phyloP scores from a whole-genome alignment of 2,797 vertebrate genomes.

The Periparus ater region DNA sequence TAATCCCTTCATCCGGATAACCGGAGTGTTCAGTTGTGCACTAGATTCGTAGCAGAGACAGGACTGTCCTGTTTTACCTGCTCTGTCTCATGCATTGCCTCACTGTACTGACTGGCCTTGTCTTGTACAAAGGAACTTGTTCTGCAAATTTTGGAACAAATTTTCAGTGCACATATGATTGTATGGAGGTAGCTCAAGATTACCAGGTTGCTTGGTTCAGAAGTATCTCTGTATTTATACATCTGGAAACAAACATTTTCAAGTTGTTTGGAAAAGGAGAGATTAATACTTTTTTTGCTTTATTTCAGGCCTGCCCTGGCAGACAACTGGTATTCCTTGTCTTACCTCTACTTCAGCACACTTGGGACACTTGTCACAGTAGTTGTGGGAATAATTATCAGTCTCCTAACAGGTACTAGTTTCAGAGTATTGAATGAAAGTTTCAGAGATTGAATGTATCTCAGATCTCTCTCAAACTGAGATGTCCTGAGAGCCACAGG shows the following conservation, averaged over 20 bases:
- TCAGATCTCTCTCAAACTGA: not conserved
- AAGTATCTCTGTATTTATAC: not conserved
- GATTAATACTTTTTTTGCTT: constrained; percentile 8
- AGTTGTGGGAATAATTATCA: constrained; percentile 82
- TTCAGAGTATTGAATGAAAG: not conserved
- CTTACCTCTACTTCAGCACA: constrained; percentile 94
- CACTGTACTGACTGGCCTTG: not conserved
- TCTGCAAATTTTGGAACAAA: not conserved
- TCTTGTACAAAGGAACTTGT: not conserved
- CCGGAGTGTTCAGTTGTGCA: not conserved
- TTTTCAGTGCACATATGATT: not conserved
- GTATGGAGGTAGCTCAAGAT: not conserved
- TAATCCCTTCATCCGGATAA: not conserved
- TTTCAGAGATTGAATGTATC: not conserved
- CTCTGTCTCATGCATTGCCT: not conserved
- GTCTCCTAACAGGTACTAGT: constrained; percentile 86
- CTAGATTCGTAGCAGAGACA: not conserved
- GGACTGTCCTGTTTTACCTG: constrained; percentile 4
- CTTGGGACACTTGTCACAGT: constrained; percentile 84
- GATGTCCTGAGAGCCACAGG: not conserved
- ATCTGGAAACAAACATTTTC: not conserved
- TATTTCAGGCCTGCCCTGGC: constrained; percentile 80
- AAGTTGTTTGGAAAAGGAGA: not conserved
- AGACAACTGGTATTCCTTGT: constrained; percentile 90
- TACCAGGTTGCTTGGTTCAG: not conserved